Evolutionary conservation across 1,140 invertebrate species (phyloP).

Genomic region (Pseudomyrmex dendroicus): DNA sequence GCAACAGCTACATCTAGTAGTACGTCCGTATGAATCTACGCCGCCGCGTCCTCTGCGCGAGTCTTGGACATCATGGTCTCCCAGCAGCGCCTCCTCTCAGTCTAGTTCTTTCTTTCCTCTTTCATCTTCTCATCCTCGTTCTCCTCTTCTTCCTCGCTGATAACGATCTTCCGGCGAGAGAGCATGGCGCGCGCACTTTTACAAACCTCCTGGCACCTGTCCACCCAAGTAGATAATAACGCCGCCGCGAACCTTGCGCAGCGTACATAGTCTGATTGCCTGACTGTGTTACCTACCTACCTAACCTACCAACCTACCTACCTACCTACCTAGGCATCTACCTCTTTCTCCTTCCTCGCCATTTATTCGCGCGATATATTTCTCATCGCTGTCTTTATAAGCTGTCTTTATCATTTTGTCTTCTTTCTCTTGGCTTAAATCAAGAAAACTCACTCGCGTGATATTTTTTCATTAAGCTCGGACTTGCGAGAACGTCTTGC

Average conservation of each 20-base stretch:
- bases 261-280: slow-evolving; percentile 69
- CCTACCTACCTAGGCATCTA: slow-evolving; percentile 44
- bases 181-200: slow-evolving; percentile 74
- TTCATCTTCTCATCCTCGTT: slow-evolving; percentile 29
- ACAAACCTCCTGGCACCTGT: slow-evolving; percentile 79
- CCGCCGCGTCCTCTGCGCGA: slow-evolving; percentile 17
- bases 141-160: slow-evolving; percentile 73
- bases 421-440: not conserved
- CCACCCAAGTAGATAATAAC: slow-evolving; percentile 80
- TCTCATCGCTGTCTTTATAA: not conserved
- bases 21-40: slow-evolving; percentile 70
- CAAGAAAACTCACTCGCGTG: not conserved
- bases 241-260: slow-evolving; percentile 72
- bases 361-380: not conserved
- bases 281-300: slow-evolving; percentile 68
- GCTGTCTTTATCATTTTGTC: not conserved
- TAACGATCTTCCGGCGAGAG: slow-evolving; percentile 76
- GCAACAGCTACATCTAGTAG: slow-evolving; percentile 67
- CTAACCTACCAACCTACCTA: slow-evolving; percentile 55
- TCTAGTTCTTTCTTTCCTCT: not conserved
- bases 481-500: not conserved
- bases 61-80: not conserved
- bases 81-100: slow-evolving; percentile 6
- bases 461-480: not conserved
- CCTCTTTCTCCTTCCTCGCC: slow-evolving; percentile 26